Percentiles rank a stretch among this genome's conserved stretches.
Evolutionary conservation across 2,797 vertebrate genomes (phyloP).

Genomic region (Diglossa cyanea): DNA sequence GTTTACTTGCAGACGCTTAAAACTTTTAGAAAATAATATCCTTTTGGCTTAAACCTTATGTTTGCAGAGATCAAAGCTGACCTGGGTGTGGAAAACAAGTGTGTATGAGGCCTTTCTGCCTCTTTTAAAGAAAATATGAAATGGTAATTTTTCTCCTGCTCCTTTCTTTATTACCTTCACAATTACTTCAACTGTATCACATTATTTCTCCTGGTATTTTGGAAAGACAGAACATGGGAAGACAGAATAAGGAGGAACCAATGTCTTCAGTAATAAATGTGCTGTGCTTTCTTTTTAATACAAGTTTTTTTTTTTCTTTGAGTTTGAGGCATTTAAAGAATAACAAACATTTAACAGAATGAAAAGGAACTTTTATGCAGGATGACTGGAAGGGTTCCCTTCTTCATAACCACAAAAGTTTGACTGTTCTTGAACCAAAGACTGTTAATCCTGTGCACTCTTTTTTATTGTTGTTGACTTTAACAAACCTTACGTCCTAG

Average conservation of each 20-base stretch:
- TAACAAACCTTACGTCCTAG: background rate
- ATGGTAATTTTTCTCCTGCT: background rate
- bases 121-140: background rate
- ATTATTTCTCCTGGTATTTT: background rate
- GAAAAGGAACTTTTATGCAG: background rate
- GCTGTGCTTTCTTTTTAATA: background rate
- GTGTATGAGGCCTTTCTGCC: background rate
- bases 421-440: background rate
- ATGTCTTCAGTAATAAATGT: background rate
- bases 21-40: background rate
- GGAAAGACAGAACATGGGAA: background rate
- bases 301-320: background rate
- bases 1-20: background rate
- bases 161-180: background rate
- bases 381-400: background rate
- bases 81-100: background rate
- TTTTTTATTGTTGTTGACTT: background rate
- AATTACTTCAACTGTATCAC: background rate
- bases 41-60: background rate
- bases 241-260: background rate
- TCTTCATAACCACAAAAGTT: background rate
- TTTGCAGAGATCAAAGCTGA: slow-evolving; percentile 5
- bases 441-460: background rate
- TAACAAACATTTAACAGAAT: background rate
- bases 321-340: background rate